These are phyloP conservation scores for Catocala fraxini DNA, from an alignment of 2,888 invertebrate genomes.

Conservation along the genomic window DNA sequence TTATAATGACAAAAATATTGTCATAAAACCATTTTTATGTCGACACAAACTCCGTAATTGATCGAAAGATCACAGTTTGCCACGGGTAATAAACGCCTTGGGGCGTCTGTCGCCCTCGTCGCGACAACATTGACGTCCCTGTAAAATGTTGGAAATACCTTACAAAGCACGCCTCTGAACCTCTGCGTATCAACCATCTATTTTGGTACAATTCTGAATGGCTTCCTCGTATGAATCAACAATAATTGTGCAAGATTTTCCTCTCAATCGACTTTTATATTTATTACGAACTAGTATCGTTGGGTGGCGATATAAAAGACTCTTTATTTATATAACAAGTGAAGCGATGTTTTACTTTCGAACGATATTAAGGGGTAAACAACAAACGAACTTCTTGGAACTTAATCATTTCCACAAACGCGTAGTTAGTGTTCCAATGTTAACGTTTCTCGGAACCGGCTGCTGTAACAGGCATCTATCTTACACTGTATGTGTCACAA, in stretches of 20 bases:
- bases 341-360: slow-evolving; percentile 31
- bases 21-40: no score
- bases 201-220: neutral
- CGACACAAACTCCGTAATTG: neutral
- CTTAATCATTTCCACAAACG: slow-evolving; percentile 43
- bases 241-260: slow-evolving; percentile 1
- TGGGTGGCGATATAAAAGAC: slow-evolving; percentile 15
- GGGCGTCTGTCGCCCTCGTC: neutral
- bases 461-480: slow-evolving; percentile 15
- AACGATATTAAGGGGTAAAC: slow-evolving; percentile 28
- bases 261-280: slow-evolving; percentile 1
- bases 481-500: slow-evolving; percentile 26
- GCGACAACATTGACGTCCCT: no score
- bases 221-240: neutral
- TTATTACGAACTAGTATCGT: neutral
- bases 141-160: no score
- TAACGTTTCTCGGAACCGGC: slow-evolving; percentile 36
- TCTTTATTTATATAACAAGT: slow-evolving; percentile 11
- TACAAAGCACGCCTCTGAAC: neutral
- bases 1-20: no score
- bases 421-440: slow-evolving; percentile 30
- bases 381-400: slow-evolving; percentile 38
- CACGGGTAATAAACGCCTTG: neutral
- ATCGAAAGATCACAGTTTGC: neutral
- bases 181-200: neutral